Base-by-base conservation (phyloP, 2,797 vertebrate genomes). In the Myioborus melanocephalus region DNA sequence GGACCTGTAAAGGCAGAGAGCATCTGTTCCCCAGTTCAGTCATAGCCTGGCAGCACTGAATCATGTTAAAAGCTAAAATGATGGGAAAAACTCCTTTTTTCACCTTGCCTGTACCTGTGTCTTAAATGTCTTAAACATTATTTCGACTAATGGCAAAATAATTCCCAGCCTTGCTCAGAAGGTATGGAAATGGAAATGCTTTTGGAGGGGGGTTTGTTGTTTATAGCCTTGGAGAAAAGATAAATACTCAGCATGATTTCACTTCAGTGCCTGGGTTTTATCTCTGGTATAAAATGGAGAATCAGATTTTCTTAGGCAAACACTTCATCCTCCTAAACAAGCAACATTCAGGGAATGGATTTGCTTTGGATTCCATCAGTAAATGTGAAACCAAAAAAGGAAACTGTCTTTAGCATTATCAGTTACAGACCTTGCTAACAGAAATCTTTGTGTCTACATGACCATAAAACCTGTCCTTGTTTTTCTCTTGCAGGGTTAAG, bases 11-110 rank as follows among this genome's bases (percentile, higher is more conserved):
- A 98, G 97, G 79, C 97, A 97, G 96, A 92, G 97, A 97, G 97
- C 98, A 98, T 98, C 98, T 98, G 98, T 97, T 98, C 97, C 97
- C 97, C 81, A n/a, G 94, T 87, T 96, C 93, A 97, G 97, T 93
- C 97, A 65, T 97, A 96, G 96, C 91, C 96, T 98, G 96, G 84
- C 86, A 95, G 94, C 95, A 97, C 84, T 98, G 96, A 98, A 98
- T 98, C 96, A 97, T 96, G 95, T 97, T 97, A 97, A 97, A 95
- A 96, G 93, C 96, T 95, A 88, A 96, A 97, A 96, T 96, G 96
- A 97, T 93, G 93, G 93, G 70, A 37, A 87, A 87, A 94, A 96
- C 82, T 96, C 80, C 94, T 97, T 96, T 95, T 95, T 97, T 96
- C 95, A 96, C 96, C 96, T 97, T 97, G 96, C 69, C 91, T 90